These are phyloP conservation scores for Galemys pyrenaicus DNA, from an alignment of 2,113 vertebrate genomes.

Conservation along the genomic window DNA sequence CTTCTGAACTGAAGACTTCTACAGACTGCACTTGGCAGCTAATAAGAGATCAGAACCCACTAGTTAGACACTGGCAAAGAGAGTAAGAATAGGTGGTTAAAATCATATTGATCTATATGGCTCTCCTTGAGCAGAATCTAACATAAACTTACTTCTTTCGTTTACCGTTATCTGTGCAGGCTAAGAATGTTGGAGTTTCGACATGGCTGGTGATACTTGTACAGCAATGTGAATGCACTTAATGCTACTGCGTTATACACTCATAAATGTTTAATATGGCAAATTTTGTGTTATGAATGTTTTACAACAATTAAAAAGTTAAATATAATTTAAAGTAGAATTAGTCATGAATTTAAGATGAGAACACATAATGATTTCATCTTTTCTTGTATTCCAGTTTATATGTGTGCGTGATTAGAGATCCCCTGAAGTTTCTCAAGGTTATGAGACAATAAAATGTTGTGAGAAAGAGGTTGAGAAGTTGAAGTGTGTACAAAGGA, in stretches of 20 bases:
- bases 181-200: not conserved
- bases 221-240: not conserved
- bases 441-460: not conserved
- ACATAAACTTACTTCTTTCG: not conserved
- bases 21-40: not conserved
- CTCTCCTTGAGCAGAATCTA: not conserved
- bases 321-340: not conserved
- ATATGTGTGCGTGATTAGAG: not conserved
- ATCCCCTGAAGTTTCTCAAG: not conserved
- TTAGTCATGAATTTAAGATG: not conserved
- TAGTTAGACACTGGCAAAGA: not conserved
- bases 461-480: not conserved
- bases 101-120: not conserved
- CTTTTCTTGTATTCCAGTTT: not conserved
- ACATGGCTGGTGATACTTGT: not conserved
- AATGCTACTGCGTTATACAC: not conserved
- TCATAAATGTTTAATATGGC: not conserved
- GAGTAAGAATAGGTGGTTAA: not conserved
- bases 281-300: not conserved
- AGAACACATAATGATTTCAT: slow-evolving; percentile 18
- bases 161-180: not conserved
- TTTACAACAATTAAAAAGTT: not conserved
- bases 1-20: not conserved
- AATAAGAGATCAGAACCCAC: not conserved
- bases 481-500: not conserved